Evolutionary conservation across 2,113 vertebrate species (phyloP), one percentile per base, ranked within the genome.

Genomic region (Lycocorax pyrrhopterus): DNA sequence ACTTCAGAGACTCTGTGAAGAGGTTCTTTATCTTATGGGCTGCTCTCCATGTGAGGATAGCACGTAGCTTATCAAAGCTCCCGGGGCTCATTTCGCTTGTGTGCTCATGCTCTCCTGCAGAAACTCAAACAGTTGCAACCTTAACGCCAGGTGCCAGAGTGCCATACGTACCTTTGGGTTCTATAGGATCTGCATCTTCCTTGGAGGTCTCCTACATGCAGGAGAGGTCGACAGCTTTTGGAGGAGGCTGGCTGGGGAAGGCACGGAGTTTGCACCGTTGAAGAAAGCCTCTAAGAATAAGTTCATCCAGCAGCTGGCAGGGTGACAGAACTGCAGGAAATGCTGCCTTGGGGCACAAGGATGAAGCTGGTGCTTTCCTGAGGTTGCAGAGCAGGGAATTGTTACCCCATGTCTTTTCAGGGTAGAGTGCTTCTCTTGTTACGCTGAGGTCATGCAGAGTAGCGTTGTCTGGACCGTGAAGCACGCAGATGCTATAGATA

Each of bases 1-100:
- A 77, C 77, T 91, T 94, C 69, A 95, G 82, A 94, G 37, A n/a
- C 41, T 35, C 43, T 80, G 41, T 49, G 59, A 94, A 89, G 66
- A 62, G 51, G 19, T 67, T 85, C 73, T 88, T 93, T 96, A 94
- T 96, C 91, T 94, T 94, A 92, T 87, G 93, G 94, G 91, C 95
- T 93, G 37, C 49, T 82, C 49, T 94, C 84, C 81, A 69, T 52
- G 44, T 63, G 16, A 89, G 52, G 60, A 26, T 77, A 71, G 19
- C 0, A 0, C 0, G 0, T 10, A 44, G 58, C 46, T 86, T 76
- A 66, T 73, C 73, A 88, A 60, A 88, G 23, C 43, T 91, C n/a
- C n/a, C 62, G 73, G 44, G 44, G 62, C 74, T 95, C 49, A 15
- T 86, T 91, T 92, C 69, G 59, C 81, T 89, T 92, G 56, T 89